Evolutionary conservation across 2,797 vertebrate genomes (phyloP).

Genomic region (Crax fasciolata): DNA sequence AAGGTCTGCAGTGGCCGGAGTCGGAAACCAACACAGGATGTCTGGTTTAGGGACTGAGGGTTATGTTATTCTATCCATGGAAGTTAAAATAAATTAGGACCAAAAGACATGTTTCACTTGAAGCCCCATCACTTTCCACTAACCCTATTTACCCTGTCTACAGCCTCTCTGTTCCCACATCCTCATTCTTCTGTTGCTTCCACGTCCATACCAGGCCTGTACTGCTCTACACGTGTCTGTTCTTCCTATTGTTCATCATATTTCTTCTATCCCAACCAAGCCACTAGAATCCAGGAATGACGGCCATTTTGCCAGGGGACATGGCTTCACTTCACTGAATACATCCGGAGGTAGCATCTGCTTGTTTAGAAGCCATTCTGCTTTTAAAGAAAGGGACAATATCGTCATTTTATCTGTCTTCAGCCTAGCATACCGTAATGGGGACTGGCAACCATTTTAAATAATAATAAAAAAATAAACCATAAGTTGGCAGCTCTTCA

Average conservation of each 20-base stretch:
- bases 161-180: background rate
- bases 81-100: background rate
- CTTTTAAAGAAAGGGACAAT: background rate
- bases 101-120: background rate
- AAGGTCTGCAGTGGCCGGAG: background rate
- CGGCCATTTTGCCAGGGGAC: background rate
- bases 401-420: background rate
- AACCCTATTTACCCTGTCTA: background rate
- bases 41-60: background rate
- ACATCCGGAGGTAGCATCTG: background rate
- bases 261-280: background rate
- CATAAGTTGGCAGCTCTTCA: background rate
- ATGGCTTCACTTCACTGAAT: background rate
- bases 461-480: background rate
- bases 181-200: background rate
- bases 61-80: background rate
- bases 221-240: rapidly evolving
- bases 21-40: background rate
- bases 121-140: background rate
- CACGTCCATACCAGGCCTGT: background rate
- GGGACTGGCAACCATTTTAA: background rate
- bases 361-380: background rate
- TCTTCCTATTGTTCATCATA: background rate
- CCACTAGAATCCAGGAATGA: background rate
- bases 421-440: background rate